These are phyloP conservation scores for Mirounga angustirostris DNA, from an alignment of 2,113 vertebrate species.

Conservation along the genomic window DNA sequence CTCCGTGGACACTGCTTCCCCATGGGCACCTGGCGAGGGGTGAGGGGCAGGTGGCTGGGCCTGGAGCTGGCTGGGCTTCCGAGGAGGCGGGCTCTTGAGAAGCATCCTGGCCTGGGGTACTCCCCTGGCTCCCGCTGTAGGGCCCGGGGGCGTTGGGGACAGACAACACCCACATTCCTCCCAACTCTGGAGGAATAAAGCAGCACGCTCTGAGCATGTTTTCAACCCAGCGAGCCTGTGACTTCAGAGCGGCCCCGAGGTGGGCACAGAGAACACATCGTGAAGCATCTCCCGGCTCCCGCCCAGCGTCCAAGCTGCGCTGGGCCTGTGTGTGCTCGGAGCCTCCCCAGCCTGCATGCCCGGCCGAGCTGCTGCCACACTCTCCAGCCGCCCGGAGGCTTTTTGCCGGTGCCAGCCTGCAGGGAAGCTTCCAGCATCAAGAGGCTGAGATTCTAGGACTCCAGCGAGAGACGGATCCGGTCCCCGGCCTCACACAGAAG, in stretches of 20 bases:
- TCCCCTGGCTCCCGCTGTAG: not conserved
- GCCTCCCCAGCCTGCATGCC: not conserved
- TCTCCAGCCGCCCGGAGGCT: not conserved
- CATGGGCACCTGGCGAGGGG: not conserved
- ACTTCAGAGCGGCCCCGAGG: not conserved
- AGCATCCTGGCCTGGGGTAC: not conserved
- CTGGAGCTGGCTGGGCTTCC: not conserved
- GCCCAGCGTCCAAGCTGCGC: accelerated
- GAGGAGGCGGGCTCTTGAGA: accelerated
- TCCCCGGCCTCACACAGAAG: not conserved
- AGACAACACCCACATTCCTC: not conserved
- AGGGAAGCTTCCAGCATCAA: accelerated
- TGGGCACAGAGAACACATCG: not conserved
- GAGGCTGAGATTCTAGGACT: not conserved
- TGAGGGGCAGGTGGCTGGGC: not conserved
- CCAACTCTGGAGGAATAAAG: not conserved
- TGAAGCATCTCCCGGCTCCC: not conserved
- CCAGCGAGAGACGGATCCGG: accelerated
- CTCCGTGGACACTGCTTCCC: not conserved
- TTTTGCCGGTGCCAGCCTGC: no score
- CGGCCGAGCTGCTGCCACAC: accelerated
- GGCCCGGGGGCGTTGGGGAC: no score
- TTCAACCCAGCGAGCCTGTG: accelerated
- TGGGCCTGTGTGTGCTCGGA: accelerated
- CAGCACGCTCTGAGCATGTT: accelerated